Evolutionary conservation across 2,888 invertebrate species (phyloP).

Genomic region (Callosobruchus maculatus): DNA sequence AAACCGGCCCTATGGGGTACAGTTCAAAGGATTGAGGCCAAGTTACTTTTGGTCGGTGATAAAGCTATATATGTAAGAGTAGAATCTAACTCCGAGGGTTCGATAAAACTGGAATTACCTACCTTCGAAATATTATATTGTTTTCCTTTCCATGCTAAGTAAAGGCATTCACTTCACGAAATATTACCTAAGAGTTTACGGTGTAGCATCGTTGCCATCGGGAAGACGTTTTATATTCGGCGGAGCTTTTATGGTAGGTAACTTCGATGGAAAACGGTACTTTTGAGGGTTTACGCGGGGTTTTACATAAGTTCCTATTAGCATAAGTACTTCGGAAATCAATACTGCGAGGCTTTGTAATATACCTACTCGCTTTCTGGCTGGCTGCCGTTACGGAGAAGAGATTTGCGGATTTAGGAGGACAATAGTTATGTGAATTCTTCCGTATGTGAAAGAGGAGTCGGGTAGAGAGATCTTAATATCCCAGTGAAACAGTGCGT

Average conservation of each 20-base stretch:
- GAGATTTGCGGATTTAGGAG: background rate
- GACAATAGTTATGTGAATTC: background rate
- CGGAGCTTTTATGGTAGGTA: background rate
- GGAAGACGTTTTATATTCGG: background rate
- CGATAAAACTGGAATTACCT: background rate
- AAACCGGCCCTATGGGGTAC: too few species aligned
- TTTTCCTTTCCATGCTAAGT: background rate
- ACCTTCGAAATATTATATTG: background rate
- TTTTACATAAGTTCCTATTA: background rate
- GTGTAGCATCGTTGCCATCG: background rate
- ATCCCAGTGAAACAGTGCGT: too few species aligned
- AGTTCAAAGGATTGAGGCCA: too few species aligned
- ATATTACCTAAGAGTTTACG: background rate
- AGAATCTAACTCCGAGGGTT: background rate
- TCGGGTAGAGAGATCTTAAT: too few species aligned
- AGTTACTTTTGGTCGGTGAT: too few species aligned
- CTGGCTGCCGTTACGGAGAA: background rate
- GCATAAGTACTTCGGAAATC: background rate
- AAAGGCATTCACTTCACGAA: background rate
- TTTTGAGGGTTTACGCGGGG: background rate
- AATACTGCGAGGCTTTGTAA: background rate
- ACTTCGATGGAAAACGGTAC: background rate
- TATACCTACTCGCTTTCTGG: background rate
- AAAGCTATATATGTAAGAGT: too few species aligned
- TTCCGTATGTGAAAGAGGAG: background rate